Evolutionary conservation across 2,113 vertebrate genomes (phyloP), one percentile per base, ranked within the genome.

Genomic region (Aptenodytes patagonicus): DNA sequence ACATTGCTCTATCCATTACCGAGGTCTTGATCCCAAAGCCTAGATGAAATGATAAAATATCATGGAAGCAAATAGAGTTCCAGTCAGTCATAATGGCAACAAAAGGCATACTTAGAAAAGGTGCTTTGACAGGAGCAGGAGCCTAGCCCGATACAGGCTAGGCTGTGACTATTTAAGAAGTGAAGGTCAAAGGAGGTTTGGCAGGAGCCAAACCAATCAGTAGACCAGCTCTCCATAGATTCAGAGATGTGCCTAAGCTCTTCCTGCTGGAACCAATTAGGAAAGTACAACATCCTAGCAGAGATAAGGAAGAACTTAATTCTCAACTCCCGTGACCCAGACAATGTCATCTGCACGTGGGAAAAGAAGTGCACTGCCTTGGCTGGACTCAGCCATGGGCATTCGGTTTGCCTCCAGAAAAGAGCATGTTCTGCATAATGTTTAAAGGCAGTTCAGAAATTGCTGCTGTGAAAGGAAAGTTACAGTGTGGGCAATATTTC

Each of bases 81-180:
- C 26, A 77, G 22, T 7, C 42, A 47, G 19, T 52, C 31, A 47
- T 47, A 61, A 68, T 6, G 8, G 9, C 34, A 57, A 58, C 15
- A 29, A 46, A 81, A 76, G 25, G 6, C 9, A 42, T 57, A 36
- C 7, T 62, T 47, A 42, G 47, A 70, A 76, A 52, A 72, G 26
- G 36, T 38, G 17, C 9, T 10, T 8, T 80, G 52, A 31, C 0
- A 1, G n/a, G 19, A 75, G 28, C 12, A 58, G 28, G 25, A 81
- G 15, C 14, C 13, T 57, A 51, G 10, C 20, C 34, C 1, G 0
- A 13, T 19, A 24, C 20, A 49, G 7, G 4, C 14, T 29, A 11
- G 11, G 24, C 25, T 62, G 25, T 36, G 17, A 52, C 34, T 47
- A 12, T 42, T 49, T 46, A 51, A 72, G 26, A 72, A 61, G 31